Evolutionary conservation across 2,797 vertebrate genomes (phyloP).

Genomic region (Enteromius trimaculatus): DNA sequence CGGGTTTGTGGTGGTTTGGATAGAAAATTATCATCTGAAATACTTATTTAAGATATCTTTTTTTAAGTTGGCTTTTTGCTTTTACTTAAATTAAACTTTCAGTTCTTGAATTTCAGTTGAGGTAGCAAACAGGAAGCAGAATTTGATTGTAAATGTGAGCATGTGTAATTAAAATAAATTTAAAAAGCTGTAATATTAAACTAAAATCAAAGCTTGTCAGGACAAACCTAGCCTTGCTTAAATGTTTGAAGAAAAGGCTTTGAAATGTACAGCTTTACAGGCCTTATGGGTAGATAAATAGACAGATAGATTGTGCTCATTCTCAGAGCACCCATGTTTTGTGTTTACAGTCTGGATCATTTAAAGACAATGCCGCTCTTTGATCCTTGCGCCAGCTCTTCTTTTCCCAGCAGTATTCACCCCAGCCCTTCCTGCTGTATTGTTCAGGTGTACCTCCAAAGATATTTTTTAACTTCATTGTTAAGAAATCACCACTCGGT

Average conservation of each 20-base stretch:
- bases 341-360: constrained; percentile 74
- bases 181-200: not conserved
- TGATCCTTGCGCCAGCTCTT: constrained; percentile 76
- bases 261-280: not conserved
- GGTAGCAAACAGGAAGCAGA: not conserved
- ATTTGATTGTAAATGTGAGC: not conserved
- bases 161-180: not conserved
- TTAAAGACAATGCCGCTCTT: constrained; percentile 80
- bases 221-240: not conserved
- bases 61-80: not conserved
- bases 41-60: not conserved
- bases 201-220: not conserved
- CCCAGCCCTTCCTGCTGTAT: constrained; percentile 78
- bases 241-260: not conserved
- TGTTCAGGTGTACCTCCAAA: constrained; percentile 80
- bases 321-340: constrained; percentile 65
- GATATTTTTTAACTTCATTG: constrained; percentile 67
- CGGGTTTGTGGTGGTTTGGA: not conserved
- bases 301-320: constrained; percentile 38
- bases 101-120: not conserved
- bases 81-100: not conserved
- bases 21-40: not conserved
- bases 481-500: constrained; percentile 70
- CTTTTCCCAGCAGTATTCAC: constrained; percentile 77
- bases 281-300: not conserved